Conservation (phyloP, 2,113 vertebrate genomes). For the Brachyhypopomus occidentalis region DNA sequence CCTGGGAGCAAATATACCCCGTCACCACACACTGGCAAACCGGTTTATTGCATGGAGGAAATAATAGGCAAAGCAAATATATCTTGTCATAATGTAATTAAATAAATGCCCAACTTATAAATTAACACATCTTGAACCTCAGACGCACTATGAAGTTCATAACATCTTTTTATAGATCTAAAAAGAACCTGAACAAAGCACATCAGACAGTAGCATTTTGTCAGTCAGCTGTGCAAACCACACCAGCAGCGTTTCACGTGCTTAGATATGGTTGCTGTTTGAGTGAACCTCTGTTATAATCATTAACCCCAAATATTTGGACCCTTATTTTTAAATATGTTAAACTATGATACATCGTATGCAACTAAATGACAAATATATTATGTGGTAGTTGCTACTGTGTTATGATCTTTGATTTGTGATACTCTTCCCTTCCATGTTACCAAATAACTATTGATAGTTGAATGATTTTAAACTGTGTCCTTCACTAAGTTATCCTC, state of each 20-base stretch:
- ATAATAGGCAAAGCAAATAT: slow-evolving; percentile 18
- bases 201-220: slow-evolving; percentile 27
- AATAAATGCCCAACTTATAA: slow-evolving; percentile 47
- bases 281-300: background rate
- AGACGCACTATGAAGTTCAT: slow-evolving; percentile 21
- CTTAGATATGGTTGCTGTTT: background rate
- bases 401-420: background rate
- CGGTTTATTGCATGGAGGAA: slow-evolving; percentile 27
- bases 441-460: too few species aligned
- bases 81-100: slow-evolving; percentile 35
- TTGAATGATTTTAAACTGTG: too few species aligned
- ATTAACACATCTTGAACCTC: slow-evolving; percentile 33
- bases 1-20: background rate
- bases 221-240: slow-evolving; percentile 27
- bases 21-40: slow-evolving; percentile 1
- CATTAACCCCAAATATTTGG: background rate
- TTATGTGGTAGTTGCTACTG: background rate
- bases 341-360: background rate
- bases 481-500: too few species aligned
- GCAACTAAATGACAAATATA: background rate
- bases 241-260: background rate
- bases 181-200: slow-evolving; percentile 1
- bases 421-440: background rate
- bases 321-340: background rate
- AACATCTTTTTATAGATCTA: slow-evolving; percentile 33